Percentiles rank a stretch among this genome's conserved stretches.
These are phyloP conservation scores for Rhegmatorhina hoffmannsi DNA, from an alignment of 2,113 vertebrate species.

Conservation along the genomic window DNA sequence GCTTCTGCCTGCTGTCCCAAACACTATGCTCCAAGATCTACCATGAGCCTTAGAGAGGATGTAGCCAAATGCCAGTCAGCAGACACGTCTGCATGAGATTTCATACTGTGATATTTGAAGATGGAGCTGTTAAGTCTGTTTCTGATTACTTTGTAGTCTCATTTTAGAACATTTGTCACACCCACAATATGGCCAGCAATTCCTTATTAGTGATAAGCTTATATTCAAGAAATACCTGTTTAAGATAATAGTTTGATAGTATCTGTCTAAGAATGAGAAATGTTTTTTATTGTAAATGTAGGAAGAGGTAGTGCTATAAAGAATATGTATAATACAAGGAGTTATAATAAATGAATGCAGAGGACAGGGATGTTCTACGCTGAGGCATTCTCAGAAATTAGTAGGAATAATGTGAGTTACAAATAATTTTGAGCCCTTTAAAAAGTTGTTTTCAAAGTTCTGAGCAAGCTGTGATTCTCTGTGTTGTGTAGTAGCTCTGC, in stretches of 20 bases:
- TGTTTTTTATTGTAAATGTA: neutral
- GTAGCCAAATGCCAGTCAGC: neutral
- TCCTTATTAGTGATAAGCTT: slow-evolving; percentile 1
- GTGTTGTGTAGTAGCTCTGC: neutral
- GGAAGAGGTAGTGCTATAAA: neutral
- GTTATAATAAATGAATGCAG: neutral
- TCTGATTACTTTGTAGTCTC: neutral
- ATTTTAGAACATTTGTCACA: neutral
- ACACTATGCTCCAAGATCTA: neutral
- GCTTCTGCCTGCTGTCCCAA: neutral
- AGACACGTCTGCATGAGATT: neutral
- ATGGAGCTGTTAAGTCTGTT: neutral
- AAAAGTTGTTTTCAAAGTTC: neutral
- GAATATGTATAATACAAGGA: neutral
- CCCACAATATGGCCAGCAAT: neutral
- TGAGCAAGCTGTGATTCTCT: neutral
- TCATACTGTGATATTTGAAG: neutral
- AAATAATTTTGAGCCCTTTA: neutral
- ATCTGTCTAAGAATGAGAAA: slow-evolving; percentile 11
- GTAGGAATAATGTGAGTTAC: neutral
- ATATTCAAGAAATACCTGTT: slow-evolving; percentile 50
- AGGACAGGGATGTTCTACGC: neutral
- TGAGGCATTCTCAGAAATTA: neutral
- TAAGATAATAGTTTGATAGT: slow-evolving; percentile 22
- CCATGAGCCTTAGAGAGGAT: neutral